Evolutionary conservation across 2,797 vertebrate species (phyloP), one percentile per base, ranked within the genome.

Genomic region (Darevskia mixta): DNA sequence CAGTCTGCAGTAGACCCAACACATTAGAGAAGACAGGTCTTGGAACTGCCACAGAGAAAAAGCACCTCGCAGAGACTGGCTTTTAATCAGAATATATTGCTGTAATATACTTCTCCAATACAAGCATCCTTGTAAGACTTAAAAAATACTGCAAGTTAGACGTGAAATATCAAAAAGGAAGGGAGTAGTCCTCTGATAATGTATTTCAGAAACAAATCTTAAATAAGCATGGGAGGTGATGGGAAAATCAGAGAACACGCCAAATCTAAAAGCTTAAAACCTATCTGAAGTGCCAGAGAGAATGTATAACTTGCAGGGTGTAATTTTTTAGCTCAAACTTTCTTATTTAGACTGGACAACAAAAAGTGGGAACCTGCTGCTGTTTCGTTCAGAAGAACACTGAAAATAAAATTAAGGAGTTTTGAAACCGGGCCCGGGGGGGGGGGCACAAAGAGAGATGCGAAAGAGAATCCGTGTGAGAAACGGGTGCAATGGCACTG

Each of bases 71-170:
- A 72, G n/a, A 86, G 80, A 87, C 43, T 0, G 0, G 5, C 25
- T 83, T 87, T 87, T 13, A 75, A 85, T 1, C 71, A 5, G 0
- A 32, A 64, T 4, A 83, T 87, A 32, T 1, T 66, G 79, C 41
- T 89, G 23, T 55, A 91, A 9, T n/a, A 85, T 35, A 71, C 43
- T 61, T 64, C 13, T 77, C 64, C 82, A 87, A 43, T 1, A 90
- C 87, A 86, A 61, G 69, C 77, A 20, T 89, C 87, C 91, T 58
- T 79, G 69, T n/a, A 61, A 67, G 76, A 90, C 78, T 77, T 92
- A 10, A 83, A 58, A 83, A 86, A 72, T 71, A 32, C 17, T 61
- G 84, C 15, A 0, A 27, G 86, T 85, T 1, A 1, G 0, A 82
- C 81, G 2, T 11, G 83, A 67, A 89, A 88, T 49, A 64, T 82